A percentile compares a stretch with the other conserved stretches of the same genome.
Conservation (phyloP, 2,888 invertebrate species). For the Ceraclea dissimilis region DNA sequence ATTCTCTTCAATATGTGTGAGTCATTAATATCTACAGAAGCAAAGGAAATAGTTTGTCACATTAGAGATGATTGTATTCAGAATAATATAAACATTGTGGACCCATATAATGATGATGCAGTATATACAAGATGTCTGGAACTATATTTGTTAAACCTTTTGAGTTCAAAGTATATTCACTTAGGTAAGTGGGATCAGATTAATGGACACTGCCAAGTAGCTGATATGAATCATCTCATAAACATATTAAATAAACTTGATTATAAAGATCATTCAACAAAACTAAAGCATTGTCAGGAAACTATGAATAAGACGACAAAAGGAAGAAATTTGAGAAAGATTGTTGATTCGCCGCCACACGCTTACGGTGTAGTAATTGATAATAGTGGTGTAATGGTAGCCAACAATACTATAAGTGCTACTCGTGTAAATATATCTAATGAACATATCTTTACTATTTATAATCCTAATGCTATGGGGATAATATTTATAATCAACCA, state of each 20-base stretch:
- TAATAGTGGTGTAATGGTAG: not conserved
- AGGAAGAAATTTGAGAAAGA: not conserved
- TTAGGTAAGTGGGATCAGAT: conserved; percentile 3
- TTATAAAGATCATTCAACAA: not conserved
- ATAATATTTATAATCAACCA: conserved; percentile 39
- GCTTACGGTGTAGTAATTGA: too few species aligned
- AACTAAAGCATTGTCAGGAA: not conserved
- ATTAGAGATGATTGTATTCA: not conserved
- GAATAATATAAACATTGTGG: conserved; percentile 22
- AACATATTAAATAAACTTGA: conserved; percentile 1
- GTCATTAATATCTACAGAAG: conserved; percentile 32
- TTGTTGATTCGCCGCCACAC: too few species aligned
- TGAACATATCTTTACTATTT: not conserved
- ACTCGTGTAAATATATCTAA: not conserved
- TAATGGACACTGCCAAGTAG: not conserved
- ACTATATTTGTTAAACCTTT: conserved; percentile 13
- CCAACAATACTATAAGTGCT: not conserved
- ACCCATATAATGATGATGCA: conserved; percentile 27
- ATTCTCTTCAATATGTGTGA: conserved; percentile 41
- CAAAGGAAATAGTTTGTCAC: conserved; percentile 17
- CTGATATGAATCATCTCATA: conserved; percentile 2
- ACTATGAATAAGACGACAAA: not conserved
- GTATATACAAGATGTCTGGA: conserved; percentile 13
- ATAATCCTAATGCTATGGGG: conserved; percentile 26
- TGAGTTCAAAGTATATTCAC: conserved; percentile 2